Conservation (phyloP, 2,113 vertebrate species). For the Leptobrachium ailaonicum region DNA sequence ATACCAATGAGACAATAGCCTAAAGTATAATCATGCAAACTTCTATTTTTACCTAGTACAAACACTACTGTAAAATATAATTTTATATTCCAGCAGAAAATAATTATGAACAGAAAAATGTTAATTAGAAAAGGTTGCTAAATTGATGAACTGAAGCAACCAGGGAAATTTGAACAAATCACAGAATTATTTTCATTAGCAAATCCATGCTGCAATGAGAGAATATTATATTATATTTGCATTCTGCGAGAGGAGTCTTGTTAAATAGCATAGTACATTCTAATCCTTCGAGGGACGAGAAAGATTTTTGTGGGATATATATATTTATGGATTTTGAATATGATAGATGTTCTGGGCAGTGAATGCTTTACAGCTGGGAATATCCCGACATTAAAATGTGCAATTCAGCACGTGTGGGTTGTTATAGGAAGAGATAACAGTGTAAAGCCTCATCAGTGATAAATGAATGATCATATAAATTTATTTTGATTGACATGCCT, state of each 20-base stretch:
- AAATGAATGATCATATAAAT: slow-evolving; percentile 45
- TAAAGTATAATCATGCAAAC: slow-evolving; percentile 26
- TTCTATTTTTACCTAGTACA: slow-evolving; percentile 1
- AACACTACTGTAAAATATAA: slow-evolving; percentile 16
- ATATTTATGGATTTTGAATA: slow-evolving; percentile 44
- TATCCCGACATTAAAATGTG: slow-evolving; percentile 39
- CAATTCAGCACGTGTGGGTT: slow-evolving; percentile 45
- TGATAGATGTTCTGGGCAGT: slow-evolving; percentile 44
- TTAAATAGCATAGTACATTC: slow-evolving; percentile 46
- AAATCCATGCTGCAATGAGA: slow-evolving; percentile 44
- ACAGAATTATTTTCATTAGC: slow-evolving; percentile 50
- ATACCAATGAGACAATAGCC: slow-evolving; percentile 25
- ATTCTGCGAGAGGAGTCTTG: slow-evolving; percentile 39
- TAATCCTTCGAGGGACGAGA: slow-evolving; percentile 44
- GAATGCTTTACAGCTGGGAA: slow-evolving; percentile 37
- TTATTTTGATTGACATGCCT: slow-evolving; percentile 40
- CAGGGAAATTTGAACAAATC: slow-evolving; percentile 49
- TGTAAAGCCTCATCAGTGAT: slow-evolving; percentile 42
- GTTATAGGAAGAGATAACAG: slow-evolving; percentile 42
- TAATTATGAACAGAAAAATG: slow-evolving; percentile 34
- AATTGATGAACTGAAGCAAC: slow-evolving; percentile 46
- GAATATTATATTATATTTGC: slow-evolving; percentile 46
- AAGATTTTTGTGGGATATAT: slow-evolving; percentile 42
- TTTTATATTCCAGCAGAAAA: slow-evolving; percentile 34
- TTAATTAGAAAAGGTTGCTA: slow-evolving; percentile 45